Base-by-base conservation (phyloP, 2,888 invertebrate genomes). In the Pseudococcus jackbeardsleyi region DNA sequence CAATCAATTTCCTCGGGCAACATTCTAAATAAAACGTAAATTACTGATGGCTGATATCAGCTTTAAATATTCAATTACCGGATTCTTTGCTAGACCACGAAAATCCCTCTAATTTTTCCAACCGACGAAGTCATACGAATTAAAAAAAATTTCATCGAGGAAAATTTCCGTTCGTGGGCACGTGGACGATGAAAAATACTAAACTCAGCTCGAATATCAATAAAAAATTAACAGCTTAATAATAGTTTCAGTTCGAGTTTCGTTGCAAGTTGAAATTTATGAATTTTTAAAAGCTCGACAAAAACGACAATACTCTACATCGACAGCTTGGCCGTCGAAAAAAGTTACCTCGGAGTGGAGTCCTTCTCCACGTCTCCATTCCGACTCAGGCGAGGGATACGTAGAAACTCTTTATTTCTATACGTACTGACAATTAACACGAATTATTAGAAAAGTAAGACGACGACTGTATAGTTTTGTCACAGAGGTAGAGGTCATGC, bases 401-500 rank as follows among this genome's bases (percentile, higher is more conserved):
- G 8, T 68, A 0, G 68, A 26, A 68, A 68, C 26, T n/a, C 22
- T 19, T 19, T 64, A 64, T 64, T 19, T 9, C 6, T 6, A 19
- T 19, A 64, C 19, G 26, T 77, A 77, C n/a, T n/a, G 77, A 39
- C 77, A 77, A 77, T 77, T 77, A 42, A 77, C 77, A 77, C 42
- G 77, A 42, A 77, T 77, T 77, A 77, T 77, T 77, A 77, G 77
- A 77, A 77, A 77, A 77, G 77, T 42, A 77, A 77, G 77, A 77
- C 77, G 77, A 77, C 77, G 26, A 33, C 26, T 33, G 26, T 42
- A 77, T 12, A 12, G 77, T 77, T 77, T 77, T 86, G 86, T 54
- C 42, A 86, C 59, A 86, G 64, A 86, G 42, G 86, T 86, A 68
- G 86, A 86, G 86, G 86, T 86, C 86, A 86, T 86, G 86, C 64